A percentile compares a stretch with the other conserved stretches of the same genome.
Evolutionary conservation across 2,888 invertebrate species (phyloP).

Genomic region (Congeria kusceri): DNA sequence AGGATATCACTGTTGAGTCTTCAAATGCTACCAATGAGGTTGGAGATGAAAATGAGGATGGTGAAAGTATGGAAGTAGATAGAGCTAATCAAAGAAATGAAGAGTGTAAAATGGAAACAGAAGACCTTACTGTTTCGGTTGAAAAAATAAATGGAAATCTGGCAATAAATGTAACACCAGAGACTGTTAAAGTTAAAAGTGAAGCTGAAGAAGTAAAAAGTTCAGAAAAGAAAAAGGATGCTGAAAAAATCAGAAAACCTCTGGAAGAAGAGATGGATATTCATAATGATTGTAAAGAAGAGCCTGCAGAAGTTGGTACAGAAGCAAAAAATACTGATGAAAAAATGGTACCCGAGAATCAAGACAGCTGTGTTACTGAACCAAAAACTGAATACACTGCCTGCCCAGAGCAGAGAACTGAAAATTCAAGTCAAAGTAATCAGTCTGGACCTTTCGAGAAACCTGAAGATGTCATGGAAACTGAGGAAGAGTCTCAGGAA

Average conservation of each 20-base stretch:
- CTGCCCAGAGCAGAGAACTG: background rate
- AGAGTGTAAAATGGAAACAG: constrained; percentile 11
- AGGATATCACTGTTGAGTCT: constrained; percentile 42
- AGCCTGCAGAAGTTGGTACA: background rate
- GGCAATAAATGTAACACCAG: background rate
- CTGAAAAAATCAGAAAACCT: background rate
- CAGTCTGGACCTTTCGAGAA: background rate
- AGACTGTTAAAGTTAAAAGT: background rate
- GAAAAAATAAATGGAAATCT: background rate
- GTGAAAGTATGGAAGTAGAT: background rate
- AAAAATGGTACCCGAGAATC: background rate
- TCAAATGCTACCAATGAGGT: background rate
- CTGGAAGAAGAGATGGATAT: background rate
- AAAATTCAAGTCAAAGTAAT: constrained; percentile 1
- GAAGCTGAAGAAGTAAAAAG: constrained; percentile 1
- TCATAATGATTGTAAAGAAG: background rate
- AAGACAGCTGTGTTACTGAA: background rate
- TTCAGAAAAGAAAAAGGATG: background rate
- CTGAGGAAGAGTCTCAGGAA: constrained; percentile 2
- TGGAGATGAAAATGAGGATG: background rate
- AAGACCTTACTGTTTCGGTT: background rate
- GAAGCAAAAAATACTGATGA: background rate
- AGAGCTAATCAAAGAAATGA: constrained; percentile 1
- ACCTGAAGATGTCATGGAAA: background rate
- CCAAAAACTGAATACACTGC: background rate